A percentile compares a stretch with the other conserved stretches of the same genome.
These are phyloP conservation scores for Aquatica leii DNA, from an alignment of 2,888 invertebrate species.

Conservation along the genomic window DNA sequence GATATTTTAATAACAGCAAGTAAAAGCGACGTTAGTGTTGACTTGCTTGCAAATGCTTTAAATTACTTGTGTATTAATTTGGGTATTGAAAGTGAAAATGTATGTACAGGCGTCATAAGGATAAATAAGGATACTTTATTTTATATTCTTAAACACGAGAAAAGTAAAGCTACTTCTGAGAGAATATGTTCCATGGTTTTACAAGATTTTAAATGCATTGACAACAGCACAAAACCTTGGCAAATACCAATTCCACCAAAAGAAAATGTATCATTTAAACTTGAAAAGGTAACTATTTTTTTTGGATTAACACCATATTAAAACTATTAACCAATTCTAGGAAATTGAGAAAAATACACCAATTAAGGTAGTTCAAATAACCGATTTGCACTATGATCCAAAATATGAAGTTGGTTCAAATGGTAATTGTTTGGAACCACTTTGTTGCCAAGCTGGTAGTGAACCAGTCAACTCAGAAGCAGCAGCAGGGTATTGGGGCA, in stretches of 20 bases:
- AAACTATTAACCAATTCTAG: too few species aligned
- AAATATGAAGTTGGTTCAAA: conserved; percentile 72
- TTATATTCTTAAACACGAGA: conserved; percentile 67
- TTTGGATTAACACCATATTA: too few species aligned
- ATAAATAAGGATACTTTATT: conserved; percentile 69
- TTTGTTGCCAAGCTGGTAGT: conserved; percentile 78
- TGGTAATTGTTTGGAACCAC: conserved; percentile 77
- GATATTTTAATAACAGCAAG: conserved; percentile 10
- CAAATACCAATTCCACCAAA: conserved; percentile 45
- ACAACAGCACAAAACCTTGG: conserved; percentile 41
- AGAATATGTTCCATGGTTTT: conserved; percentile 66
- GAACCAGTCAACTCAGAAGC: conserved; percentile 51
- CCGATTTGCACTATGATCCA: conserved; percentile 84
- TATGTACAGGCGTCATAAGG: conserved; percentile 69
- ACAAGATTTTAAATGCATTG: conserved; percentile 58
- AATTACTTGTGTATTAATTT: conserved; percentile 65
- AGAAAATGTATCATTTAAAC: too few species aligned
- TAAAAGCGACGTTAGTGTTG: not conserved
- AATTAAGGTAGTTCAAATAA: conserved; percentile 70
- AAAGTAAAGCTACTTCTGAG: conserved; percentile 60
- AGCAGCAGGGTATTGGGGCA: conserved; percentile 82
- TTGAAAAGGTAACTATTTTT: not conserved
- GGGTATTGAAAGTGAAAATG: conserved; percentile 66
- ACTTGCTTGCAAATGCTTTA: conserved; percentile 45
- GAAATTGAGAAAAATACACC: too few species aligned